phyloP scores from a whole-genome alignment of 1,140 invertebrate species.

The Hypothenemus hampei region DNA sequence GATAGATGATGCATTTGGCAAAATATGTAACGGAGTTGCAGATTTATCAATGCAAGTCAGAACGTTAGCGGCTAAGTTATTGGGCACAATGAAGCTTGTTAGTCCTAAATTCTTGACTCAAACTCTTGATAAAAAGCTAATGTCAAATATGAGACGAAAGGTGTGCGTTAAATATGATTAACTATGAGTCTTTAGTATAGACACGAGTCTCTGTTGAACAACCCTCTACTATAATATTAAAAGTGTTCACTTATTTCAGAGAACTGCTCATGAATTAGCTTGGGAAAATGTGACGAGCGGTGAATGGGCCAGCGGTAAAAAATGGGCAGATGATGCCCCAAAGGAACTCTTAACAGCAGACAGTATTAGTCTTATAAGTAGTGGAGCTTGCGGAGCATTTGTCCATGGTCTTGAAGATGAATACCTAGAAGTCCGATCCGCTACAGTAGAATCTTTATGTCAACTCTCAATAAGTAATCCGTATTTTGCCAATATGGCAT shows the following conservation, averaged over 20 bases:
- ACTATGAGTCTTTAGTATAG: background rate
- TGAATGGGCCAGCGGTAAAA: slow-evolving; percentile 87
- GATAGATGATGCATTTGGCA: slow-evolving; percentile 94
- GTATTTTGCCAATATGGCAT: slow-evolving; percentile 77
- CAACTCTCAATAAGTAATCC: slow-evolving; percentile 78
- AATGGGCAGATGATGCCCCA: slow-evolving; percentile 86
- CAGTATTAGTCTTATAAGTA: slow-evolving; percentile 78
- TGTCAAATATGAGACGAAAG: slow-evolving; percentile 84
- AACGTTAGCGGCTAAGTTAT: slow-evolving; percentile 69
- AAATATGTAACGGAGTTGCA: slow-evolving; percentile 89
- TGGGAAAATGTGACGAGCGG: slow-evolving; percentile 74
- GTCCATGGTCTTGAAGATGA: slow-evolving; percentile 99
- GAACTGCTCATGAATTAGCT: slow-evolving; percentile 79
- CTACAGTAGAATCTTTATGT: slow-evolving; percentile 91
- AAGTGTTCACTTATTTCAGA: slow-evolving; percentile 37
- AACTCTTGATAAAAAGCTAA: slow-evolving; percentile 97
- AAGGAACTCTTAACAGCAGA: slow-evolving; percentile 72
- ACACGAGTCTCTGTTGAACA: too few species aligned
- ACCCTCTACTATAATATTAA: background rate
- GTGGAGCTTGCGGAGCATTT: slow-evolving; percentile 95
- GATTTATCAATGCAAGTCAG: slow-evolving; percentile 86
- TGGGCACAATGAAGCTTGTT: slow-evolving; percentile 84
- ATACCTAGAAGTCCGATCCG: slow-evolving; percentile 93
- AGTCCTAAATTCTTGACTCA: slow-evolving; percentile 88
- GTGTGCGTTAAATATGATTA: slow-evolving; percentile 22